These are phyloP conservation scores for Lypha dubia DNA, from an alignment of 2,888 invertebrate species.

Conservation along the genomic window DNA sequence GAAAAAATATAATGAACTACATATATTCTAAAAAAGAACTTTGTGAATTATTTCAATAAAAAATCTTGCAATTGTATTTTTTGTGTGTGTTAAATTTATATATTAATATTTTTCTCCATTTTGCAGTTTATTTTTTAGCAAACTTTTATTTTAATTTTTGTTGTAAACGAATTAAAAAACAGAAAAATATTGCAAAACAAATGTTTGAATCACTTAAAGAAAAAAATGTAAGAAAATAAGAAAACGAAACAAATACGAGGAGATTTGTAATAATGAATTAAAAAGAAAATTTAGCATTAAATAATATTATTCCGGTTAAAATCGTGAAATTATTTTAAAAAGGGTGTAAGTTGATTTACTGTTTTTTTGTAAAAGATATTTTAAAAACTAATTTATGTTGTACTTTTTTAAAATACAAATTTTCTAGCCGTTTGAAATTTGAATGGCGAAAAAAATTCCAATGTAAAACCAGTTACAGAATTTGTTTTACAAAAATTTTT, in stretches of 20 bases:
- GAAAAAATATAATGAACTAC: slow-evolving; percentile 47
- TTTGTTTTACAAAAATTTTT: too few relatives aligned
- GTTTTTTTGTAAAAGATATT: neutral
- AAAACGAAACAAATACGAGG: slow-evolving; percentile 4
- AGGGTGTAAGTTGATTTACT: slow-evolving; percentile 52
- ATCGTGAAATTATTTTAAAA: slow-evolving; percentile 5
- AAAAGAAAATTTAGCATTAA: slow-evolving; percentile 15
- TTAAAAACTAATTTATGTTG: neutral
- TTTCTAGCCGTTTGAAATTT: too few relatives aligned
- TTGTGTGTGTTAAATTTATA: slow-evolving; percentile 17
- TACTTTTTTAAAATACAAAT: neutral
- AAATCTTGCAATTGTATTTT: neutral
- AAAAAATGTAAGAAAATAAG: neutral
- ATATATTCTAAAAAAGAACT: neutral
- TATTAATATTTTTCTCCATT: slow-evolving; percentile 16
- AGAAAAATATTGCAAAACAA: slow-evolving; percentile 23
- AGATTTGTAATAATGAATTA: slow-evolving; percentile 18
- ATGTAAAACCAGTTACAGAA: too few relatives aligned
- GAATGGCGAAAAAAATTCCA: too few relatives aligned
- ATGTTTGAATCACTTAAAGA: slow-evolving; percentile 8
- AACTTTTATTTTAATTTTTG: slow-evolving; percentile 71
- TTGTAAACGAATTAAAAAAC: slow-evolving; percentile 55
- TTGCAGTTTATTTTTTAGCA: slow-evolving; percentile 68
- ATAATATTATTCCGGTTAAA: slow-evolving; percentile 46
- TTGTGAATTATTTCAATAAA: slow-evolving; percentile 35